Base-by-base conservation (phyloP, 1,140 invertebrate genomes). In the Bicyclus anynana region DNA sequence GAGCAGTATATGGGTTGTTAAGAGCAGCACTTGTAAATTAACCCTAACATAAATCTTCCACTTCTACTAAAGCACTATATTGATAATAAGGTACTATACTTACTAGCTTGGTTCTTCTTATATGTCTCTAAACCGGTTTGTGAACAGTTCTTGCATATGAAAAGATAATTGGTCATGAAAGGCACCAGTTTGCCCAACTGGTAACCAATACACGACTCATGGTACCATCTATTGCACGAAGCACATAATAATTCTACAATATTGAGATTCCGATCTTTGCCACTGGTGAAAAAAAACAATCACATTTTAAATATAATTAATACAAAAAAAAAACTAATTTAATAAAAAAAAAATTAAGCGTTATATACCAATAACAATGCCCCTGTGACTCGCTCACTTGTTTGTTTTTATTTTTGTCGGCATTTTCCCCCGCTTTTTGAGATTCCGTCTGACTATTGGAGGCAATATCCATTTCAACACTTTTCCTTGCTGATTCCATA, bases 161-260 rank as follows among this genome's bases (percentile, higher is more conserved):
- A 99, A 58, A 97, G 91, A 86, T 99, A 99, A 83, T 98, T 98
- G 64, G 96, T 94, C 92, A 98, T 96, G 75, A 99, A 99, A 0
- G 97, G 97, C 23, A 99, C 93, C 40, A 97, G 84, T 87, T 97
- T 97, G 23, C 97, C 96, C 16, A 97, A 76, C 74, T 97, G 95
- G 88, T 96, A 96, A 12, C 94, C 93, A 53, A 98, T 96, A 72
- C 97, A 98, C 1, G 95, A 94, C 81, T 97, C 95, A 77, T 99
- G 97, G 85, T 94, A 98, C 97, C 97, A 99, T 73, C 94, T 91
- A 47, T 92, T 92, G 77, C 97, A 99, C 65, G 93, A 94, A 27
- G 94, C 95, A 90, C 97, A 99, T 44, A 98, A 89, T 17, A 99
- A 78, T 89, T 99, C 97, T 0, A 94, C 94, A 57, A 96, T 93